phyloP scores from a whole-genome alignment of 2,888 invertebrate genomes.

The Tetanocera ferruginea region DNA sequence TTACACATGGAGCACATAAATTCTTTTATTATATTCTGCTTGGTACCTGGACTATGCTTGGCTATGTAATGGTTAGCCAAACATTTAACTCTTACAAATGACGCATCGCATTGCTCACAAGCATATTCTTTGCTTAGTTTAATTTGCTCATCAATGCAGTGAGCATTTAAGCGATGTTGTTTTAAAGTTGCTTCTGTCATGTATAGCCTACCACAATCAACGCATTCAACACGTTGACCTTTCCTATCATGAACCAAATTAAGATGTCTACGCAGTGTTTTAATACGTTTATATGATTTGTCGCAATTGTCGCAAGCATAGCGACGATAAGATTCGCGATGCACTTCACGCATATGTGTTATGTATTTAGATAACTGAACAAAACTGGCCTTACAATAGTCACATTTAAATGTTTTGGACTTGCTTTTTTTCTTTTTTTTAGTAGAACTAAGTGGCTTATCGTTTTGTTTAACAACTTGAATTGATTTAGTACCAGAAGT shows the following conservation, averaged over 20 bases:
- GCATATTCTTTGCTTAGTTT: conserved; percentile 35
- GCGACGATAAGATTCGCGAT: conserved; percentile 39
- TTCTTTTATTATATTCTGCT: conserved; percentile 34
- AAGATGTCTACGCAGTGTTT: conserved; percentile 43
- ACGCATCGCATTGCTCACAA: conserved; percentile 48
- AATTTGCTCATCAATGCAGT: conserved; percentile 16
- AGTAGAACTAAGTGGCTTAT: not conserved
- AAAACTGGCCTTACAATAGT: conserved; percentile 43
- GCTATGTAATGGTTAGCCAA: conserved; percentile 31
- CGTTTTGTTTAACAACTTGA: not conserved
- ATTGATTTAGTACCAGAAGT: not conserved
- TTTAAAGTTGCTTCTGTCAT: conserved; percentile 43
- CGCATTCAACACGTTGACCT: conserved; percentile 28
- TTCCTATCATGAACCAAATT: conserved; percentile 36
- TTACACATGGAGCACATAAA: conserved; percentile 47
- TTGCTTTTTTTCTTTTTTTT: not conserved
- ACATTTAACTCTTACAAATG: conserved; percentile 40
- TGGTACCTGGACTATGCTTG: conserved; percentile 44
- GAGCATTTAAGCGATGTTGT: conserved; percentile 39
- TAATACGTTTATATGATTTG: conserved; percentile 43
- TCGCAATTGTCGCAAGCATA: conserved; percentile 43
- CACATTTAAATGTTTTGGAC: conserved; percentile 35
- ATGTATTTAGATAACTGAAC: conserved; percentile 42
- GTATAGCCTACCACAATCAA: conserved; percentile 41
- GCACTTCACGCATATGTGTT: conserved; percentile 42